Evolutionary conservation across 2,888 invertebrate genomes (phyloP), one percentile per base, ranked within the genome.

Genomic region (Xestobium rufovillosum): DNA sequence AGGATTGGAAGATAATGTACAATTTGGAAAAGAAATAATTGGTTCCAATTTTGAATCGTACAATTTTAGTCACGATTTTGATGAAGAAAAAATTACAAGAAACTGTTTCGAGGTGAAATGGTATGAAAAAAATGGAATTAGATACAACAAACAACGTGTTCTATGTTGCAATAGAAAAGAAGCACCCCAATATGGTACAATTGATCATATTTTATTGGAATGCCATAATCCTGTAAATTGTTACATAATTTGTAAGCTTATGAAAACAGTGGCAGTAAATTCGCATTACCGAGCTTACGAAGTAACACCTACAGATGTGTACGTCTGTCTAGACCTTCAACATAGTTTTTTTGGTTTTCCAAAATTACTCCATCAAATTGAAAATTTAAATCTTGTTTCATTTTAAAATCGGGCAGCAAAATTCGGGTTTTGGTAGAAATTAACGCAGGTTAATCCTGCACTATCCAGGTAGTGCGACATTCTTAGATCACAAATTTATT

Each of bases 11-110:
- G 31, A 41, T 25, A 28, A 26, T 29, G 17, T 34, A 14, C 11
- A 33, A 3, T 34, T 38, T 33, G 30, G 41, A 25, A 41, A 38
- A 36, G 36, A 36, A 39, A 31, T 39, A 15, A 16, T n/a, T 32
- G 3, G 28, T 29, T 32, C 33, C 17, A 29, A 25, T 19, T 36
- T 10, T 36, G n/a, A n/a, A n/a, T n/a, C n/a, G n/a, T n/a, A n/a
- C n/a, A n/a, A n/a, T n/a, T n/a, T n/a, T n/a, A n/a, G n/a, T n/a
- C n/a, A n/a, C n/a, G n/a, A n/a, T n/a, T n/a, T n/a, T n/a, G n/a
- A n/a, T n/a, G n/a, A n/a, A n/a, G n/a, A 9, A 9, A n/a, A 16
- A 17, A 32, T 25, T 23, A 33, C 4, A 37, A 32, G 9, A 4
- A 31, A 36, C 13, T 36, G 23, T 26, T 37, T 32, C 14, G 32